Base-by-base conservation (phyloP, 1,140 invertebrate species). In the Drosophila tani region DNA sequence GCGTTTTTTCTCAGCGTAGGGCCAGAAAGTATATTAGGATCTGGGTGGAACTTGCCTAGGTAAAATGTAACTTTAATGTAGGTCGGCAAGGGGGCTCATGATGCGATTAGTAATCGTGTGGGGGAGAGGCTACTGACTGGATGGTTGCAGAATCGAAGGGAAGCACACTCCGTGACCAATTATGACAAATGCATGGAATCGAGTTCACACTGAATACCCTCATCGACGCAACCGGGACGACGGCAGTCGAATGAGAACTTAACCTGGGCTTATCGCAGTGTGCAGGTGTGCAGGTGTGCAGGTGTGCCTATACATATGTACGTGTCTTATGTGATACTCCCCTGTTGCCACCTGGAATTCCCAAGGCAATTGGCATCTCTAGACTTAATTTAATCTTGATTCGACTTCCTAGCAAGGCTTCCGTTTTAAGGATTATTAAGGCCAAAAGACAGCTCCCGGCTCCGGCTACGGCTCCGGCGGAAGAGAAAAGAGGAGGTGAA, bases 181-280 rank as follows among this genome's bases (percentile, higher is more conserved):
- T 88, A 87, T 87, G 84, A 87, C 81, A 87, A 88, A 88, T 87
- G 81, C 84, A 88, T 64, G 64, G 47, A 88, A 88, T 84, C 71
- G 81, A 87, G 66, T 69, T 90, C 49, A 79, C 74, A 14, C 76
- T 78, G 77, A 66, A 70, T 83, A 77, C 50, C 76, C 71, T 66
- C 82, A 86, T 86, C 76, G 67, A 58, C 43, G 46, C 32, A 40
- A 38, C 53, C 65, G 43, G 75, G 50, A 62, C 55, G 51, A 59
- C 60, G 56, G 63, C 43, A 51, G 53, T 51, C 38, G 46, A 59
- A 60, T 73, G 40, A 11, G 55, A 59, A 50, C 59, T 58, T 70
- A 45, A n/a, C 45, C 38, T 21, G 15, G 21, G 47, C 53, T 76
- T 76, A 46, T 58, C 55, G 55, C 49, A 53, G 49, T 46, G 21